Evolutionary conservation across 2,797 vertebrate species (phyloP).

Genomic region (Kryptolebias ocellatus): DNA sequence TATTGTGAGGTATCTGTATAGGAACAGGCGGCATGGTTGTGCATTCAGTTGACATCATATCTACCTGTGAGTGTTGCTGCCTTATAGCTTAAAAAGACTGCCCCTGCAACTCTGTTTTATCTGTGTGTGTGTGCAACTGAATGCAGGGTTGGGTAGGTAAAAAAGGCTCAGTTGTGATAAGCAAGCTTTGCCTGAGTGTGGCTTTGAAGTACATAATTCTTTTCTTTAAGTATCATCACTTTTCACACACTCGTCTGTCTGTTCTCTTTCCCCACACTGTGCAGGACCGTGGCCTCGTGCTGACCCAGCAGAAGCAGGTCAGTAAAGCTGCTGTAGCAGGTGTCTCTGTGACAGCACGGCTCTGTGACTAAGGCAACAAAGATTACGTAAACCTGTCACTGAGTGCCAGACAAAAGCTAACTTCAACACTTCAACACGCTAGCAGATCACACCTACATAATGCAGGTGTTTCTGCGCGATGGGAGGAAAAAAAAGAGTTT

Average conservation of each 20-base stretch:
- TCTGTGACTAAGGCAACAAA: conserved; percentile 27
- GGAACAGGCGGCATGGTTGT: too few species aligned
- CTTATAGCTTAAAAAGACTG: too few species aligned
- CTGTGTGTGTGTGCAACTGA: too few species aligned
- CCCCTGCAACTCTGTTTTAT: too few species aligned
- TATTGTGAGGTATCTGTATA: too few species aligned
- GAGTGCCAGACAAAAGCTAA: conserved; percentile 48
- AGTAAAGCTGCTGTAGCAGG: conserved; percentile 47
- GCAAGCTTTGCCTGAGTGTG: neutral
- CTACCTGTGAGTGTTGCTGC: too few species aligned
- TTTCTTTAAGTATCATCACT: conserved; percentile 10
- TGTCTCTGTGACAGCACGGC: conserved; percentile 31
- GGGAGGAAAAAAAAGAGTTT: conserved; percentile 10
- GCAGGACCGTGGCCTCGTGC: conserved; percentile 13
- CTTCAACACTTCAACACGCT: conserved; percentile 29
- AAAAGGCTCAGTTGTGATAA: too few species aligned
- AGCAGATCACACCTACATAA: conserved; percentile 54
- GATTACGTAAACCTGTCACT: conserved; percentile 51
- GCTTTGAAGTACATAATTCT: neutral
- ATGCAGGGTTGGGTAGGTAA: too few species aligned
- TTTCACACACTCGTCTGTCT: conserved; percentile 1
- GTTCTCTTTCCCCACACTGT: conserved; percentile 17
- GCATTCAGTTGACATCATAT: too few species aligned
- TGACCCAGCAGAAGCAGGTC: conserved; percentile 34
- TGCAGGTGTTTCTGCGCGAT: conserved; percentile 37